Base-by-base conservation (phyloP, 92 coral and sea anemone genomes). In the Ricordea florida region DNA sequence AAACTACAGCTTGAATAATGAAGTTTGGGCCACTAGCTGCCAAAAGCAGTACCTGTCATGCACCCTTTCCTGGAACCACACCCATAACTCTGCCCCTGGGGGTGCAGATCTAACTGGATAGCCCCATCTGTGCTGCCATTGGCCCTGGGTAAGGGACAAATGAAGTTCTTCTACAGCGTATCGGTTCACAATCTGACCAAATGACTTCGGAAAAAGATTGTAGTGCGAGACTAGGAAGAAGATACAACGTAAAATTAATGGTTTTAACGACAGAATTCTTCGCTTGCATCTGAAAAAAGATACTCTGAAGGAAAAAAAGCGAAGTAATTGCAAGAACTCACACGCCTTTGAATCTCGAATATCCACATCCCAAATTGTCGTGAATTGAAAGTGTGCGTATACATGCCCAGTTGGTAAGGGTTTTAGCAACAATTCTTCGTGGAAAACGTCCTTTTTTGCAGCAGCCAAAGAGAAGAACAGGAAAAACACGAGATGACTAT, bases 81-180 rank as follows among this genome's bases (percentile, higher is more conserved):
- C 98, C 93, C 91, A 93, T n/a, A 94, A 86, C 76, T 94, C 98
- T 16, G 98, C 97, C 44, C 98, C 98, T 11, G 97, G 93, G 34
- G 98, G 90, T 24, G 98, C 97, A 0, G 96, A 84, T 23, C 68
- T 60, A 27, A 89, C 86, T 55, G 94, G 97, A 84, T 92, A 92
- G 15, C 97, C 98, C 98, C 98, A 94, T 42, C 84, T 79, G 57
- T 85, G 82, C 52, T 86, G 91, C 98, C 98, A 94, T 48, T 85
- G 88, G n/a, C 98, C 98, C 80, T 94, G 98, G 11, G 98, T 94
- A 49, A 94, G 74, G 2, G 90, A 87, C 44, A 94, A 68, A 58
- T 94, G 98, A 20, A 94, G 60, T 55, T 94, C 98, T 41, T 94
- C 96, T 42, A 94, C 98, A 9, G 94, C 79, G 38, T 94, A 94